Evolutionary conservation across 1,140 invertebrate species (phyloP), one percentile per base, ranked within the genome.

Genomic region (Aphelenchoides fujianensis): DNA sequence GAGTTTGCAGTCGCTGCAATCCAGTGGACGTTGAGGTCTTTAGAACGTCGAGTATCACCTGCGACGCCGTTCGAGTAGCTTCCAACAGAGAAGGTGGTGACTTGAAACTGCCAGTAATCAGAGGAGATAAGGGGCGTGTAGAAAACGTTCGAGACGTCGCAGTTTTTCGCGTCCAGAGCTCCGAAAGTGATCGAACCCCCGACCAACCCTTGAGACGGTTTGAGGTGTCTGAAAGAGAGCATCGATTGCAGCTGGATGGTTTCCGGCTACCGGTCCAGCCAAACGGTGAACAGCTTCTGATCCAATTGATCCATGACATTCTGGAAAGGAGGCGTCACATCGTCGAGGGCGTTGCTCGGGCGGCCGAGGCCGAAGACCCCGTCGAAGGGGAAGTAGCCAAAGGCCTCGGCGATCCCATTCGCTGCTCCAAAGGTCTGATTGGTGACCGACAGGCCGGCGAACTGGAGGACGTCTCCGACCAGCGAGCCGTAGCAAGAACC

Each of bases 21-120:
- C n/a, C n/a, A n/a, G n/a, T n/a, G n/a, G n/a, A n/a, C n/a, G n/a
- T n/a, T n/a, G n/a, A n/a, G n/a, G n/a, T n/a, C n/a, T n/a, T n/a
- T n/a, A n/a, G n/a, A n/a, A n/a, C n/a, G n/a, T 79, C 77, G 31
- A 77, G 79, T 71, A 79, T 79, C 41, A 74, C 77, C 57, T 76
- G 71, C 5, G 48, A 62, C 0, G 31, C n/a, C 28, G 71, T 69
- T 54, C 7, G 52, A 69, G 77, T 74, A 79, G 16, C 61, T 28
- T 62, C 77, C 77, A 48, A 79, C 61, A 32, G 67, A 0, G 68
- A 75, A 73, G 16, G 54, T 73, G 23, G 70, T 36, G 31, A 77
- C 68, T 3, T 61, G 35, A 77, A 79, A 79, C 67, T 79, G 77
- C 77, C 77, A 79, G 71, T 79, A 79, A 34, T 73, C 74, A 53